Conservation (phyloP, 2,888 invertebrate species). For the Spodoptera littoralis region DNA sequence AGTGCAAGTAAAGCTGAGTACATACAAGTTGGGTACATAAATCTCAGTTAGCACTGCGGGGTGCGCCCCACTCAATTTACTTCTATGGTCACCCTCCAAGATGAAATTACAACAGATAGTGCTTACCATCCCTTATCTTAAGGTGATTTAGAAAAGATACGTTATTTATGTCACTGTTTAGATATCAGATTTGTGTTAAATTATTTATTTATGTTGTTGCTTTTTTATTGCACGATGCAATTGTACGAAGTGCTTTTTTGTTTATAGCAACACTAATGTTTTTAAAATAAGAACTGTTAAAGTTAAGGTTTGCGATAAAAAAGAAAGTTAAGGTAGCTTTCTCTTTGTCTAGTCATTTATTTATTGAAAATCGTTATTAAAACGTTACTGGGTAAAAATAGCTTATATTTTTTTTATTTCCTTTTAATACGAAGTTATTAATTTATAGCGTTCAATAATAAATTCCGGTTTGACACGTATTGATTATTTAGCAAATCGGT, state of each 20-base stretch:
- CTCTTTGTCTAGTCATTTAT: no score
- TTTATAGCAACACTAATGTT: conserved; percentile 1
- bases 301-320: no score
- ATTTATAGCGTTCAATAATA: not conserved
- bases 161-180: conserved; percentile 56
- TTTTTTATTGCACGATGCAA: conserved; percentile 27
- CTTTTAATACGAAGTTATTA: no score
- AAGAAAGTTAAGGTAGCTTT: no score
- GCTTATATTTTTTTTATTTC: no score
- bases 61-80: conserved; percentile 75
- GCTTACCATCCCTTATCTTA: conserved; percentile 67
- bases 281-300: not conserved
- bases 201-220: conserved; percentile 48
- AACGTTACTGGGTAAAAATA: no score
- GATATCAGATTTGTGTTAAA: conserved; percentile 44
- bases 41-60: conserved; percentile 68
- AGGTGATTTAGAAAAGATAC: conserved; percentile 62
- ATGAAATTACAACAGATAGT: conserved; percentile 78
- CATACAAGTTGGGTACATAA: conserved; percentile 63
- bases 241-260: conserved; percentile 35
- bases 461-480: conserved; percentile 11
- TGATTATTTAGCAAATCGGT: conserved; percentile 25
- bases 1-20: conserved; percentile 42
- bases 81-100: conserved; percentile 77
- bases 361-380: not conserved